Evolutionary conservation across 2,797 vertebrate genomes (phyloP), one percentile per base, ranked within the genome.

Genomic region (Hylomyscus alleni): DNA sequence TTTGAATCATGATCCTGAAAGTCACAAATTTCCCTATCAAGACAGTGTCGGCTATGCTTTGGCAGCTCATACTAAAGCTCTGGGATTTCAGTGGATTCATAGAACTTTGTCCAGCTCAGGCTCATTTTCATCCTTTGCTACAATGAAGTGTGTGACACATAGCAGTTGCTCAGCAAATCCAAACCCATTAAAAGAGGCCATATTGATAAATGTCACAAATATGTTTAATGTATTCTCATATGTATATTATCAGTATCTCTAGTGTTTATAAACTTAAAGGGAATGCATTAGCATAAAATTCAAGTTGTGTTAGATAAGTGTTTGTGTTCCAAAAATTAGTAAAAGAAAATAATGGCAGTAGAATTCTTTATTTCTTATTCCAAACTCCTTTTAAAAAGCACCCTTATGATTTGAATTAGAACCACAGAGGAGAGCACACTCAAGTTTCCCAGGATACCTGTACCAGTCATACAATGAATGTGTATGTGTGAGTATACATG

Each of bases 221-320:
- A 50, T 77, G 20, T 76, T n/a, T 77, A 54, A 83, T 19, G 9
- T 22, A 47, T 93, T 87, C 93, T 93, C 31, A 76, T 84, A 95
- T 9, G 34, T 88, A 31, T 75, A 82, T 89, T 19, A n/a, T 86
- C 62, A 65, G 3, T 80, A 13, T 75, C 8, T 31, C 29, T 9
- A 40, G 19, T 26, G 17, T 69, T 58, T 73, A 81, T 81, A 89
- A 9, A 91, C 17, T 3, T 34, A 31, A 80, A 37, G 17, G 69
- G 47, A 89, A 69, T 22, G 3, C 1, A 37, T n/a, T n/a, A n/a
- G 15, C 52, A 24, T 81, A 73, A 93, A 88, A 85, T 75, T 81
- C 29, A 54, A 20, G 40, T 24, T 14, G 17, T 12, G 60, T 29
- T 26, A 34, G 47, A 62, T 29, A 56, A 62, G 34, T 84, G 2